Percentiles rank a stretch among this genome's conserved stretches.
These are phyloP conservation scores for Phaonia tiefii DNA, from an alignment of 2,888 invertebrate species.

Conservation along the genomic window DNA sequence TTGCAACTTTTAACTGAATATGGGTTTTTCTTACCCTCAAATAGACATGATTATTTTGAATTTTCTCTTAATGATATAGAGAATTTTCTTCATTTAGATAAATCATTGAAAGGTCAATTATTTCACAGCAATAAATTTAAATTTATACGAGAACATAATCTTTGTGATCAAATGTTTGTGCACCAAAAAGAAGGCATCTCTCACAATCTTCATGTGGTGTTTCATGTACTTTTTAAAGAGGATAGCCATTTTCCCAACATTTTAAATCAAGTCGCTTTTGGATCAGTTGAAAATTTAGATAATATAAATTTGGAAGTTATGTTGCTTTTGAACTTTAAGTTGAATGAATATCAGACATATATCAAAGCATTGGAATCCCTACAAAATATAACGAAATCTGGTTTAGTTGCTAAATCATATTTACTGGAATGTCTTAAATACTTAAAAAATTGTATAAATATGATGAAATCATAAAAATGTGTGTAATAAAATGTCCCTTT, in stretches of 20 bases:
- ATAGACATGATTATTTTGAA: constrained; percentile 85
- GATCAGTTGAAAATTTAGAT: constrained; percentile 71
- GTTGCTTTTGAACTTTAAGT: constrained; percentile 73
- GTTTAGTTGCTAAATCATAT: constrained; percentile 71
- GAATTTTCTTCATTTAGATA: constrained; percentile 78
- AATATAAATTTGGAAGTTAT: constrained; percentile 71
- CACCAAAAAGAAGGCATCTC: constrained; percentile 84
- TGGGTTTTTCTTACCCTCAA: constrained; percentile 89
- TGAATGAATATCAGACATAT: constrained; percentile 73
- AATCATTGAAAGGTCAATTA: constrained; percentile 72
- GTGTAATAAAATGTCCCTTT: too few species aligned
- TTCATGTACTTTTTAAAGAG: constrained; percentile 78
- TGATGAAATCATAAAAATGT: constrained; percentile 11
- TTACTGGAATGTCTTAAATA: constrained; percentile 73
- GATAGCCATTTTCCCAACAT: constrained; percentile 76
- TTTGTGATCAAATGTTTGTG: constrained; percentile 85
- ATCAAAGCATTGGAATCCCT: constrained; percentile 70
- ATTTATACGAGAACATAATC: constrained; percentile 84
- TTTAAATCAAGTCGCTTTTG: constrained; percentile 79
- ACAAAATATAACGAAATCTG: constrained; percentile 73
- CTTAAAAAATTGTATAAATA: constrained; percentile 62
- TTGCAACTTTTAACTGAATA: constrained; percentile 91
- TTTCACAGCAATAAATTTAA: constrained; percentile 83
- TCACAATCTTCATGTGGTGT: constrained; percentile 83
- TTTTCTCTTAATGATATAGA: constrained; percentile 83